phyloP scores from a whole-genome alignment of 2,113 vertebrate species.

The Lophochroa leadbeateri region DNA sequence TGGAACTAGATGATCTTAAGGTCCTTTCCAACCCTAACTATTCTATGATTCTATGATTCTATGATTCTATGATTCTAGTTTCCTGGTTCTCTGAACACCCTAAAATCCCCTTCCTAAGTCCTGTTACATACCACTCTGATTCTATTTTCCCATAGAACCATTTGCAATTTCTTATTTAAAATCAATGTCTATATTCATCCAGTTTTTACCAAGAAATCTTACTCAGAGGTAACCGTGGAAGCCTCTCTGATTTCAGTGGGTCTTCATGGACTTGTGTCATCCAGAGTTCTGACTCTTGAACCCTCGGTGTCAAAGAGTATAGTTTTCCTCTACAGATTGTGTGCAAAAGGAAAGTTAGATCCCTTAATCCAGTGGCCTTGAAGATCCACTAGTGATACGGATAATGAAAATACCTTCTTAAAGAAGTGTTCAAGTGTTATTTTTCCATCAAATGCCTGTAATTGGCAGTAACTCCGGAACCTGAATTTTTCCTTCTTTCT shows the following conservation, averaged over 20 bases:
- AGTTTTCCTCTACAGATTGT: neutral
- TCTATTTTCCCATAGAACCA: neutral
- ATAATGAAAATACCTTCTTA: neutral
- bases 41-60: too few species aligned
- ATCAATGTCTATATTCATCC: neutral
- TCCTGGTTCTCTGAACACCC: neutral
- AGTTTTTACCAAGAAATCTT: neutral
- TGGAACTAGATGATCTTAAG: too few species aligned
- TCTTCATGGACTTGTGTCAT: neutral
- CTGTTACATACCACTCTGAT: neutral
- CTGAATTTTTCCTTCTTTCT: neutral
- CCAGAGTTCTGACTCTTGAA: neutral
- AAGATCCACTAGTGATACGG: neutral
- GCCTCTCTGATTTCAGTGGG: neutral
- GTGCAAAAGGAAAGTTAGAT: neutral
- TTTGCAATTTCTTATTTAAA: neutral
- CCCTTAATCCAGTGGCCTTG: neutral
- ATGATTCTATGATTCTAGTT: neutral
- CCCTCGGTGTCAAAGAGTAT: neutral
- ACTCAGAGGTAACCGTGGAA: neutral
- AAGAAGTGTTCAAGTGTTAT: neutral
- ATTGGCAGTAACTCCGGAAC: rapidly evolving
- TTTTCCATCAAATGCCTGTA: neutral
- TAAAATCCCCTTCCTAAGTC: neutral
- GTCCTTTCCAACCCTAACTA: too few species aligned